Evolutionary conservation across 2,113 vertebrate genomes (phyloP).

Genomic region (Zingel zingel): DNA sequence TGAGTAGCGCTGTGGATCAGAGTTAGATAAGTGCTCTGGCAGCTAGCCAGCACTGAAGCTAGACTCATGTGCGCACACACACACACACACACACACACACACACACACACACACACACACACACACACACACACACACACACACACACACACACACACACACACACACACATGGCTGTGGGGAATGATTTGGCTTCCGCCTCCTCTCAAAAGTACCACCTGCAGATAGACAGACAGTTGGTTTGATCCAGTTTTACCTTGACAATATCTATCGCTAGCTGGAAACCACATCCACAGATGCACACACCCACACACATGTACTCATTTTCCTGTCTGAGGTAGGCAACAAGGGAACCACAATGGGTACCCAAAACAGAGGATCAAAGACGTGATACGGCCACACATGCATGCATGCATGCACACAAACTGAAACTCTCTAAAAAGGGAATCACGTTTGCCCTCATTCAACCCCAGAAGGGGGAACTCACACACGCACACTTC

Average conservation of each 20-base stretch:
- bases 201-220: conserved; percentile 61
- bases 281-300: conserved; percentile 51
- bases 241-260: conserved; percentile 52
- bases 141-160: not conserved
- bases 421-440: conserved; percentile 28
- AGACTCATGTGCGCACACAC: conserved; percentile 24
- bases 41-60: conserved; percentile 58
- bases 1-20: conserved; percentile 70
- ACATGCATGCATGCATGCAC: conserved; percentile 4
- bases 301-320: conserved; percentile 56
- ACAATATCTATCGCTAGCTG: conserved; percentile 45
- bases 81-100: not conserved
- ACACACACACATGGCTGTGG: conserved; percentile 6
- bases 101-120: not conserved
- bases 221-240: conserved; percentile 63
- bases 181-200: conserved; percentile 37
- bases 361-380: conserved; percentile 37
- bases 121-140: conserved; percentile 33
- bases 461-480: conserved; percentile 43
- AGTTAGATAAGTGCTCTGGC: conserved; percentile 79
- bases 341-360: conserved; percentile 42
- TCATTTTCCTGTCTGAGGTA: conserved; percentile 41
- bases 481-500: conserved; percentile 36
- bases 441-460: conserved; percentile 29
- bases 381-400: conserved; percentile 35